These are phyloP conservation scores for Hyperoodon ampullatus DNA, from an alignment of 2,113 vertebrate species.

Conservation along the genomic window DNA sequence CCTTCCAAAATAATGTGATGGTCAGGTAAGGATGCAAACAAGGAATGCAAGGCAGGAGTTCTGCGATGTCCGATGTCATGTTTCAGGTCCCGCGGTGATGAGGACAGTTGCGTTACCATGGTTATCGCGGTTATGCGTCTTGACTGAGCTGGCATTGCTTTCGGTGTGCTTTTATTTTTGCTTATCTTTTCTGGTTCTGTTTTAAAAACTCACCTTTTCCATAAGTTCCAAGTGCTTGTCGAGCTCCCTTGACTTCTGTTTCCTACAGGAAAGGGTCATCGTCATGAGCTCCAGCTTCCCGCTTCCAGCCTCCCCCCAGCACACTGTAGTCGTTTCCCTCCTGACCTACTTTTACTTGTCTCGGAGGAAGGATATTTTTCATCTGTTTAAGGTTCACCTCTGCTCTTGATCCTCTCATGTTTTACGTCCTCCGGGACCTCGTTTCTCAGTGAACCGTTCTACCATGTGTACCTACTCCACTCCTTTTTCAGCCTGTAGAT, in stretches of 20 bases:
- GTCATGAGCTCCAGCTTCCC: not conserved
- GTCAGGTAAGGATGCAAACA: not conserved
- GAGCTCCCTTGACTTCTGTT: not conserved
- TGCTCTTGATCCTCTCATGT: not conserved
- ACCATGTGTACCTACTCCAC: too few relatives aligned
- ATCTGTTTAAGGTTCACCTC: not conserved
- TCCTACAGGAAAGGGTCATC: not conserved
- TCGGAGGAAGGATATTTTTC: not conserved
- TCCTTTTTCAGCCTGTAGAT: not conserved
- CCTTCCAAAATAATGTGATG: rapidly evolving
- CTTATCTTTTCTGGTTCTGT: not conserved
- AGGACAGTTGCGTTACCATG: not conserved
- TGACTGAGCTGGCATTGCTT: not conserved
- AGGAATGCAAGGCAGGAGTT: not conserved
- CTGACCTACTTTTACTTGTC: not conserved
- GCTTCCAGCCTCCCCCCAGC: not conserved
- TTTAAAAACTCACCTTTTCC: not conserved
- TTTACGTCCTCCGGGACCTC: not conserved
- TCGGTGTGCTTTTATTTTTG: not conserved
- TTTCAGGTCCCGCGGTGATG: not conserved
- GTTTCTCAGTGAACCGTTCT: not conserved
- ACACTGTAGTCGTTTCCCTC: not conserved
- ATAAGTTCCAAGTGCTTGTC: not conserved
- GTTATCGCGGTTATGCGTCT: not conserved
- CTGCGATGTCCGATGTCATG: not conserved